Conservation (phyloP, 2,888 invertebrate species). For the Oasisia sp. region DNA sequence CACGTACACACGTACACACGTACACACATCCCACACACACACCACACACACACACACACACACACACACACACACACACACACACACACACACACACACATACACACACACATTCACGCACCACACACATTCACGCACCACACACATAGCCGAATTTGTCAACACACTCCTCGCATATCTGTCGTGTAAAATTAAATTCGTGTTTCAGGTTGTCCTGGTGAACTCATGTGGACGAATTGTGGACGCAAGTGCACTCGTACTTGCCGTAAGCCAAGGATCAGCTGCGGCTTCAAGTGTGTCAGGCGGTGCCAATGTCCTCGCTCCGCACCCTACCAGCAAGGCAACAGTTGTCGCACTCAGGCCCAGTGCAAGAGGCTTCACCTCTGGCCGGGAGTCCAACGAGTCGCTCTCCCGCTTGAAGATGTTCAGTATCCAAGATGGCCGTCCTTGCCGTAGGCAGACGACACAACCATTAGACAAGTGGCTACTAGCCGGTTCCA, state of each 20-base stretch:
- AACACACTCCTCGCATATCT: background rate
- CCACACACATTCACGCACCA: background rate
- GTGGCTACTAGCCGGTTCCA: too few species aligned
- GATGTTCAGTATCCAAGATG: background rate
- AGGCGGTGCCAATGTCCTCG: background rate
- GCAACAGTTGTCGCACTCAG: background rate
- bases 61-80: background rate
- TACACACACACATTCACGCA: background rate
- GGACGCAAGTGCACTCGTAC: background rate
- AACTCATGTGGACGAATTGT: background rate
- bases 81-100: background rate
- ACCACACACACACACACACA: background rate
- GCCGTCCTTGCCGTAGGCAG: too few species aligned
- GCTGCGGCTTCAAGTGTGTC: background rate
- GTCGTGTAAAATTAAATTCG: background rate
- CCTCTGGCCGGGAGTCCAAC: background rate
- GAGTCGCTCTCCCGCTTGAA: background rate
- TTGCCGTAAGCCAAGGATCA: background rate
- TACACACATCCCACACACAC: background rate
- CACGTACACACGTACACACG: background rate
- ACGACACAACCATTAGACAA: too few species aligned
- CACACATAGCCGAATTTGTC: background rate
- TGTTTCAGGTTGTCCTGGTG: background rate
- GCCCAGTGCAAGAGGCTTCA: background rate
- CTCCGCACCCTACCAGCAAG: background rate